Evolutionary conservation across 2,888 invertebrate genomes (phyloP), one percentile per base, ranked within the genome.

Genomic region (Drosophila mimetica): DNA sequence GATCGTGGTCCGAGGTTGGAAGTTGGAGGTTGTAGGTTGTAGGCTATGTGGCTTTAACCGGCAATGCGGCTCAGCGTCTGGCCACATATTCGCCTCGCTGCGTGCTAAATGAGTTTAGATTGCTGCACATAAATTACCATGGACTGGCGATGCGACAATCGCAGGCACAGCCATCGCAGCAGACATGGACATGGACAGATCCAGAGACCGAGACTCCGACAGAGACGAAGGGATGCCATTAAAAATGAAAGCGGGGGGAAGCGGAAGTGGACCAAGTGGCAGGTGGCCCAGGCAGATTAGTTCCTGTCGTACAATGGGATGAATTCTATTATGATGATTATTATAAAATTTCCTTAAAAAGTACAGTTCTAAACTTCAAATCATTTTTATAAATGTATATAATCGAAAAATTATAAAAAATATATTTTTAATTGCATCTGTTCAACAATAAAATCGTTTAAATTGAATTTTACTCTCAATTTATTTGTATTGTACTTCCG

Each of bases 41-140:
- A n/a, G 55, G n/a, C 16, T 14, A 13, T 37, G 57, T 28, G 37
- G 28, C 14, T 14, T 37, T n/a, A 57, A 16, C 54, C 54, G 30
- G 54, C 9, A 39, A 20, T 47, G 48, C 28, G 34, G 46, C 37
- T 46, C 39, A 37, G 36, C 63, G 50, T 66, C 42, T 52, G 76
- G 66, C 47, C 54, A 50, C 76, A 70, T 72, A 72, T 77, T 77
- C 72, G 76, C 72, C 66, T 57, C 66, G 48, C 66, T 85, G 83
- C 65, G 70, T 53, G 52, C 77, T 64, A 81, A 86, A 86, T 86
- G 85, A 81, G 79, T 66, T 74, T 71, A 65, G 72, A 75, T 76
- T 74, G 79, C 69, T 70, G 69, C 79, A 73, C 74, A 79, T 81
- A 79, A 86, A 79, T 79, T 79, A 75, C 46, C 74, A 57, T 67